phyloP scores from a whole-genome alignment of 2,797 vertebrate species.

The Falco novaeseelandiae region DNA sequence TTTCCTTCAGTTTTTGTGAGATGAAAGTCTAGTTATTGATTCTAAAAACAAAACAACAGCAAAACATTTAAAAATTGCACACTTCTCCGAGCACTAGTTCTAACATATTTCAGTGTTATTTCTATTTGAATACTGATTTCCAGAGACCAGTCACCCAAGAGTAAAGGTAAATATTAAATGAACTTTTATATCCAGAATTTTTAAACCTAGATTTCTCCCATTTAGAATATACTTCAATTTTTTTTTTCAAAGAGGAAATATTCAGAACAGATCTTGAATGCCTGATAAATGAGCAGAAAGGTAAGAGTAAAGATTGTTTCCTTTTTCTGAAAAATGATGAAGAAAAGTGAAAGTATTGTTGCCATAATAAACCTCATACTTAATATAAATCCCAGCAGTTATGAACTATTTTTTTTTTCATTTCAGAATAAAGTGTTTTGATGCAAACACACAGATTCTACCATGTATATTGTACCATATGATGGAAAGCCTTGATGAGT shows the following conservation, averaged over 20 bases:
- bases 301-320: neutral
- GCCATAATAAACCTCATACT: rapidly evolving
- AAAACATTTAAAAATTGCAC: neutral
- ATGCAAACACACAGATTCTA: neutral
- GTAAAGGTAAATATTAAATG: neutral
- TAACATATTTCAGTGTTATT: neutral
- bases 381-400: neutral
- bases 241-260: neutral
- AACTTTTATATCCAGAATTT: neutral
- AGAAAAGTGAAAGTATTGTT: neutral
- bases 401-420: neutral
- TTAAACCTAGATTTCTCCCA: neutral
- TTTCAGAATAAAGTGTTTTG: neutral
- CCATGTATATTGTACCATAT: neutral
- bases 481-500: neutral
- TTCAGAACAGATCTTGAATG: neutral
- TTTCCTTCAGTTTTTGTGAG: neutral
- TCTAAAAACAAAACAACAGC: neutral
- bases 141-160: neutral
- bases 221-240: neutral
- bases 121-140: neutral
- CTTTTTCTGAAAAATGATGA: neutral
- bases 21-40: neutral
- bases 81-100: neutral
- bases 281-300: neutral